phyloP scores from a whole-genome alignment of 2,888 invertebrate species.

The Rhogogaster chlorosoma region DNA sequence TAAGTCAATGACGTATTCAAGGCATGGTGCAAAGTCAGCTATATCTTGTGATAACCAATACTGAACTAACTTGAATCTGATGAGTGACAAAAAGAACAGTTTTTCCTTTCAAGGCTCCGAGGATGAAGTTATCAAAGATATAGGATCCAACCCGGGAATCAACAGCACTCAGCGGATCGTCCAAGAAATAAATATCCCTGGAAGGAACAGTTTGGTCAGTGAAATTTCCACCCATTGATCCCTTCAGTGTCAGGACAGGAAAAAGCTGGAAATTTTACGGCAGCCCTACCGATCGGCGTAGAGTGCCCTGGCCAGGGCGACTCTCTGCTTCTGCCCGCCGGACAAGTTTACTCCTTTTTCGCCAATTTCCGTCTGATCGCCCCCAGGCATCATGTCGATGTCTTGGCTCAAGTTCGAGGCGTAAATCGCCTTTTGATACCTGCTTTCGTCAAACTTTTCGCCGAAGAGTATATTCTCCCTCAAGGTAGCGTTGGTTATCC shows the following conservation, averaged over 20 bases:
- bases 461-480: conserved; percentile 83
- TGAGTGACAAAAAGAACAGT: too few species aligned
- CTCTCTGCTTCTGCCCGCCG: conserved; percentile 19
- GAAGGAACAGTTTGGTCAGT: background rate
- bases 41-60: background rate
- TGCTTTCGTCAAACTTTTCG: conserved; percentile 78
- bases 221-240: background rate
- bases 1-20: background rate
- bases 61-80: background rate
- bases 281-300: conserved; percentile 2
- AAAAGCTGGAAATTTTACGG: background rate
- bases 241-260: background rate
- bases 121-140: too few species aligned
- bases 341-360: conserved; percentile 2
- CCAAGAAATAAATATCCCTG: conserved; percentile 19
- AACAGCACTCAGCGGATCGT: too few species aligned
- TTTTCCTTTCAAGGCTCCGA: too few species aligned
- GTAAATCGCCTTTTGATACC: conserved; percentile 78
- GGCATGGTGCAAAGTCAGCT: background rate
- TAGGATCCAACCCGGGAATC: too few species aligned
- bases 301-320: conserved; percentile 13
- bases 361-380: conserved; percentile 16
- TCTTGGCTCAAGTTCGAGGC: conserved; percentile 1
- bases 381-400: background rate
- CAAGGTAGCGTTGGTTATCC: conserved; percentile 83